Evolutionary conservation across 2,888 invertebrate genomes (phyloP).

Genomic region (Scaptomyza flava): DNA sequence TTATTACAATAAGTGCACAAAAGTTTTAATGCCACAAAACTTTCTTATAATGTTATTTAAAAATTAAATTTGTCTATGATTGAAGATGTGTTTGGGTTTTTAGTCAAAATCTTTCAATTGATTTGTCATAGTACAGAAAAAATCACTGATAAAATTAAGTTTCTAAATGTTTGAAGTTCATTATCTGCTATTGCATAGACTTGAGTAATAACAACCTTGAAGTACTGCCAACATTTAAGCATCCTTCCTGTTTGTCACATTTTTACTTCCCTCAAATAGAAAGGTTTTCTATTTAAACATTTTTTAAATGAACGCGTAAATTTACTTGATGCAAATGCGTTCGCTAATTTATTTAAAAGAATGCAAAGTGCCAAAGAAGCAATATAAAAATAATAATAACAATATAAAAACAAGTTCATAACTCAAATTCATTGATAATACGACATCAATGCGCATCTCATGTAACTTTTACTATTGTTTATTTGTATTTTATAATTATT

Average conservation of each 20-base stretch:
- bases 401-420: conserved; percentile 18
- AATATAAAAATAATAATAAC: not conserved
- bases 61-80: too few relatives aligned
- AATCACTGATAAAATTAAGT: not conserved
- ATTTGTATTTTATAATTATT: conserved; percentile 19
- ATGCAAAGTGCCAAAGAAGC: conserved; percentile 4
- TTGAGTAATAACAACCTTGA: conserved; percentile 6
- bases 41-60: too few relatives aligned
- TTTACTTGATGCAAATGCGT: conserved; percentile 13
- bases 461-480: conserved; percentile 32
- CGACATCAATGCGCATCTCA: conserved; percentile 33
- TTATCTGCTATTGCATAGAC: conserved; percentile 16
- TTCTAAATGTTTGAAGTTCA: conserved; percentile 12
- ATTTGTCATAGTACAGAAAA: too few relatives aligned
- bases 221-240: conserved; percentile 14
- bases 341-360: conserved; percentile 12
- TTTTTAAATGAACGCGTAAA: too few relatives aligned
- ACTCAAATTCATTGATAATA: conserved; percentile 59
- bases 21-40: too few relatives aligned
- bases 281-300: conserved; percentile 3
- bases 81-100: too few relatives aligned
- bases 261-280: conserved; percentile 1
- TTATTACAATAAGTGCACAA: too few relatives aligned
- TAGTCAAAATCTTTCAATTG: too few relatives aligned
- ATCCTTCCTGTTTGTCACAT: conserved; percentile 12